Percentiles rank a stretch among this genome's conserved stretches.
phyloP scores from a whole-genome alignment of 2,888 invertebrate species.

The Stenurella melanura region DNA sequence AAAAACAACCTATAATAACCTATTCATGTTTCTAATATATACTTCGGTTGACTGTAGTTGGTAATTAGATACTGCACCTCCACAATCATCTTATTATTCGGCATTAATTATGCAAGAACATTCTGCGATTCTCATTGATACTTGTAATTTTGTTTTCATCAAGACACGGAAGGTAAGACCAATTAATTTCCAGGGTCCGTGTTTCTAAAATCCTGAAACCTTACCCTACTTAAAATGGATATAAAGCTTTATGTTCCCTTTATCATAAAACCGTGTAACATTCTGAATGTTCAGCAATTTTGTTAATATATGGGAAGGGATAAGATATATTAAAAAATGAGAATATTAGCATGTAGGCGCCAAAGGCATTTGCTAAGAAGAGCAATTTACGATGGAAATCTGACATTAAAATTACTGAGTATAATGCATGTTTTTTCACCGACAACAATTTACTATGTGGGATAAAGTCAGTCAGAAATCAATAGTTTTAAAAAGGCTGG shows the following conservation, averaged over 20 bases:
- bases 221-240: conserved; percentile 14
- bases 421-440: conserved; percentile 19
- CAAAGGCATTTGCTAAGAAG: conserved; percentile 22
- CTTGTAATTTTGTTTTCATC: conserved; percentile 1
- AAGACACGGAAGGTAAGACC: conserved; percentile 25
- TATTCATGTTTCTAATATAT: conserved; percentile 29
- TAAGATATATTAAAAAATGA: conserved; percentile 19
- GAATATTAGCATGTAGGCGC: conserved; percentile 27
- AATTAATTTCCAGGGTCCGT: conserved; percentile 17
- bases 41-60: background rate
- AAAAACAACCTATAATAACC: background rate
- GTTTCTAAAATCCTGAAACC: background rate
- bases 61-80: conserved; percentile 16
- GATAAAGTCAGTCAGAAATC: conserved; percentile 20
- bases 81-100: conserved; percentile 27
- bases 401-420: conserved; percentile 27
- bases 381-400: conserved; percentile 33
- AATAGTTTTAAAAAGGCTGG: background rate
- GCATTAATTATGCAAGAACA: conserved; percentile 34
- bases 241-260: conserved; percentile 14
- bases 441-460: conserved; percentile 17
- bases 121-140: conserved; percentile 26
- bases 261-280: background rate
- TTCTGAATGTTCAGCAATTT: conserved; percentile 18
- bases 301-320: conserved; percentile 3